Evolutionary conservation across 2,888 invertebrate species (phyloP).

Genomic region (Caradrina kadenii): DNA sequence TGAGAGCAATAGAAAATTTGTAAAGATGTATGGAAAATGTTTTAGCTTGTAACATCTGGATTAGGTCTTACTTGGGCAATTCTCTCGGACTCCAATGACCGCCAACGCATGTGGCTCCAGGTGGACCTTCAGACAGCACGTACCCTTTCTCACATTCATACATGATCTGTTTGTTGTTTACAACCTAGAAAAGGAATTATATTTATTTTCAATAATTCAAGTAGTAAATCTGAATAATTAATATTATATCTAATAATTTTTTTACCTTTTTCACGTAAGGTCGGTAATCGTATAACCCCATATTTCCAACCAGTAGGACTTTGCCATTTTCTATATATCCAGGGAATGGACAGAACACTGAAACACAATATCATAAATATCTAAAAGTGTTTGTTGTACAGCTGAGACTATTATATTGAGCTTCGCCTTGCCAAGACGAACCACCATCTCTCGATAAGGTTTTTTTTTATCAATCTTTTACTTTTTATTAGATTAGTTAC

Average conservation of each 20-base stretch:
- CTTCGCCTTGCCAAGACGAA: too few relatives aligned
- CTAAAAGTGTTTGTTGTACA: too few relatives aligned
- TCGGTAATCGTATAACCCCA: conserved; percentile 98
- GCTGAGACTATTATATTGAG: too few relatives aligned
- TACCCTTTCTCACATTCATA: conserved; percentile 98
- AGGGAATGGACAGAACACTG: conserved; percentile 97
- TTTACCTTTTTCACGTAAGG: conserved; percentile 97
- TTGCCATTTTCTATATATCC: conserved; percentile 97
- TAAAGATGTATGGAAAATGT: too few relatives aligned
- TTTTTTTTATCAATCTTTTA: too few relatives aligned
- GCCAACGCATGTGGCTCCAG: conserved; percentile 98
- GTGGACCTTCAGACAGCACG: conserved; percentile 96
- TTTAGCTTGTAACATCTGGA: not conserved
- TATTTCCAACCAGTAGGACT: conserved; percentile 97
- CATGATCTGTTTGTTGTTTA: conserved; percentile 98
- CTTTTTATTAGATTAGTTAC: too few relatives aligned
- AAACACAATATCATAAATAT: conserved; percentile 63
- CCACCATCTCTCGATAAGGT: too few relatives aligned
- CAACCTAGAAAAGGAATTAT: conserved; percentile 83
- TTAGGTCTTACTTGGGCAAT: conserved; percentile 92
- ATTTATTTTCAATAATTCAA: not conserved
- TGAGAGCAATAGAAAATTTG: not conserved
- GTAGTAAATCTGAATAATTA: too few relatives aligned
- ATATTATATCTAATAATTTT: too few relatives aligned
- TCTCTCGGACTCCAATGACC: conserved; percentile 98